Base-by-base conservation (phyloP, 2,113 vertebrate genomes). In the Butorides virescens region DNA sequence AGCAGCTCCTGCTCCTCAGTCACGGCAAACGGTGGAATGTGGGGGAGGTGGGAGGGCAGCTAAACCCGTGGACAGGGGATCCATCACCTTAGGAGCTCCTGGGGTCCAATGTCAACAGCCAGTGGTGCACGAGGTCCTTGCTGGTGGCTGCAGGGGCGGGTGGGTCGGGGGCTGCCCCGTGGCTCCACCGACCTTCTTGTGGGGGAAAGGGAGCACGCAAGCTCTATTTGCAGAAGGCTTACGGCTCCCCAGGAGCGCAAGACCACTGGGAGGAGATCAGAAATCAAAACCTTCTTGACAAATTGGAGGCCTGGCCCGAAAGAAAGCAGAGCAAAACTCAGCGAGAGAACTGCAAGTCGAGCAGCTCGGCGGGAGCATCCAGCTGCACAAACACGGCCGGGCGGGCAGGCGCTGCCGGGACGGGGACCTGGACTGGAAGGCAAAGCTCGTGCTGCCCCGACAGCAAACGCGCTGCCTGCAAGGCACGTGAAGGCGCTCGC, bases 61-160 rank as follows among this genome's bases (percentile, higher is more conserved):
- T 8, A 36, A 65, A 71, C 13, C 22, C 42, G 6, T 0, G 13
- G 42, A 23, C 18, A 9, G 0, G 9, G 19, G 34, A 42, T 52
- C n/a, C 10, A 56, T 3, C 72, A 29, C 62, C 49, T 30, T 4
- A n/a, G 77, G 66, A 82, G 22, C 29, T 42, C 14, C 36, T 16
- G 29, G 23, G 36, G 26, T 4, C 30, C 19, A 3, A 0, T 2
- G 4, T 15, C 63, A 68, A 44, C 4, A 46, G 49, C 12, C 34
- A 62, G 2, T 0, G 0, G 34, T 5, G 56, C 20, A 9, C 1
- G 3, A 68, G 63, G 12, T 11, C n/a, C 27, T 39, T 32, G 44
- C 8, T 4, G 36, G 10, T 23, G 15, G 50, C n/a, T 70, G 55
- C 34, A 50, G 68, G 44, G 34, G 16, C 70, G 37, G 22, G 50